These are phyloP conservation scores for Zosterops japonicus DNA, from an alignment of 2,113 vertebrate species.

Conservation along the genomic window DNA sequence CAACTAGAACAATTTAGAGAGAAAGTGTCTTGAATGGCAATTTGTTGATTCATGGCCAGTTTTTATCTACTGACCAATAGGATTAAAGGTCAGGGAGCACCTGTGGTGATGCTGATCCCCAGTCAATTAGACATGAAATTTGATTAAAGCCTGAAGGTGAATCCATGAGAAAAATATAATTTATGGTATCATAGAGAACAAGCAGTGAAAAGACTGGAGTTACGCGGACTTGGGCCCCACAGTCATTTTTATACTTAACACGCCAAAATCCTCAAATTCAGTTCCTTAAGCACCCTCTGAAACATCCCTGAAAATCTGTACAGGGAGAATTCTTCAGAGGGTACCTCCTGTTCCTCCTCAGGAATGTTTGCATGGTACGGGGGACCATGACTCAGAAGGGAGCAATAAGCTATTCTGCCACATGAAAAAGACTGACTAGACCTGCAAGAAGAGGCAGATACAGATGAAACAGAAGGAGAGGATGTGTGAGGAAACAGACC, in stretches of 20 bases:
- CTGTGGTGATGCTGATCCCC: background rate
- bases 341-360: background rate
- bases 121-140: conserved; percentile 8
- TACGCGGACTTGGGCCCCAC: conserved; percentile 31
- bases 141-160: conserved; percentile 48
- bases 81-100: conserved; percentile 26
- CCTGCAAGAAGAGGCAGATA: background rate
- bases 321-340: background rate
- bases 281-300: background rate
- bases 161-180: conserved; percentile 46
- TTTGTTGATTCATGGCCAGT: conserved; percentile 38
- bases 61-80: conserved; percentile 15
- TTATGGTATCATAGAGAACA: background rate
- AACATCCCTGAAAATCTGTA: background rate
- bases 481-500: background rate
- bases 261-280: background rate
- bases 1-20: conserved; percentile 17
- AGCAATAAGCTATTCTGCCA: background rate
- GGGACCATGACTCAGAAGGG: background rate
- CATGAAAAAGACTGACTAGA: background rate
- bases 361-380: background rate
- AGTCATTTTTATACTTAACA: conserved; percentile 12
- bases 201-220: conserved; percentile 37
- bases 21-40: background rate
- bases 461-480: background rate